These are phyloP conservation scores for Alces alces DNA, from an alignment of 2,113 vertebrate species.

Conservation along the genomic window DNA sequence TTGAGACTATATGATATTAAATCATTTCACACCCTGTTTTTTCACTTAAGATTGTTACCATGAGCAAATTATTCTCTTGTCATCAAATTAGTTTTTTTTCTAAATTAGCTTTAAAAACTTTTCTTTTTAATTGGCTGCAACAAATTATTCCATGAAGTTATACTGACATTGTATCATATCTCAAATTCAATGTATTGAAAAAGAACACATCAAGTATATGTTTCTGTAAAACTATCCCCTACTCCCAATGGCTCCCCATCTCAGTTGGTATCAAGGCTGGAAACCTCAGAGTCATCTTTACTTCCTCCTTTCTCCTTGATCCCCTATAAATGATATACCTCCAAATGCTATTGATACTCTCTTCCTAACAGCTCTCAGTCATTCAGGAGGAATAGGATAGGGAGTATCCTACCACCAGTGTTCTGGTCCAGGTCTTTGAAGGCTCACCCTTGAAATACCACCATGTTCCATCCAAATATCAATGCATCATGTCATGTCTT, in stretches of 20 bases:
- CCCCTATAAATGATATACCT: neutral
- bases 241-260: neutral
- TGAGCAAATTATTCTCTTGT: neutral
- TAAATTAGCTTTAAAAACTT: conserved; percentile 19
- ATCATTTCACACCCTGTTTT: neutral
- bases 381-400: neutral
- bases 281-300: conserved; percentile 14
- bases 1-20: neutral
- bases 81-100: neutral
- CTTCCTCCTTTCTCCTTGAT: neutral
- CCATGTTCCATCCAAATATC: neutral
- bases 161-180: neutral
- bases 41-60: neutral
- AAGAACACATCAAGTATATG: conserved; percentile 10
- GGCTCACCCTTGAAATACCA: neutral
- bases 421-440: neutral
- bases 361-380: neutral
- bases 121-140: conserved; percentile 11
- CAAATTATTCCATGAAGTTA: neutral
- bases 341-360: neutral
- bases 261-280: neutral
- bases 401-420: neutral
- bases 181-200: conserved; percentile 14
- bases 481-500: neutral
- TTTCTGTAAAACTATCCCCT: neutral